Percentiles rank a stretch among this genome's conserved stretches.
phyloP scores from a whole-genome alignment of 1,140 invertebrate genomes.

The Conus ventricosus region DNA sequence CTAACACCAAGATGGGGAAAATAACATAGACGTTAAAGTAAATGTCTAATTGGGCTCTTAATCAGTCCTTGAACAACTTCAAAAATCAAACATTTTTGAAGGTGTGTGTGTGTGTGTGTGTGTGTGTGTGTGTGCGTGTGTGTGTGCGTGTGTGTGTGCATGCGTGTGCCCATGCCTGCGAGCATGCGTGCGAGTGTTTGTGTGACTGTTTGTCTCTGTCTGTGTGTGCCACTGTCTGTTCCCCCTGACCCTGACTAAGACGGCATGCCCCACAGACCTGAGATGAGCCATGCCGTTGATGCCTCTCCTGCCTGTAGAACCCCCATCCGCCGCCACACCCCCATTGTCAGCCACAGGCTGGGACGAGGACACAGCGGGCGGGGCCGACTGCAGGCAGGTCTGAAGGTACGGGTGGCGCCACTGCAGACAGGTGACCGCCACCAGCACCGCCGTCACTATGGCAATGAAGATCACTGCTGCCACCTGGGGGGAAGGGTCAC shows the following conservation, averaged over 20 bases:
- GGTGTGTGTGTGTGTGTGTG: no score
- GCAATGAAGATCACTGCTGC: conserved; percentile 23
- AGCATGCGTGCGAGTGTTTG: no score
- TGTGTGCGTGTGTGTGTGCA: no score
- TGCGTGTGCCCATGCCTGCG: no score
- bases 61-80: no score
- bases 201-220: no score
- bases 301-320: background rate
- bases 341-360: no score
- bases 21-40: no score
- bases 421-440: conserved; percentile 25
- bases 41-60: no score
- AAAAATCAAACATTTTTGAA: no score
- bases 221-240: background rate
- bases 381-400: background rate
- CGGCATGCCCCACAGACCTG: background rate
- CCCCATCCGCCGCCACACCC: background rate
- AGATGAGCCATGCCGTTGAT: background rate
- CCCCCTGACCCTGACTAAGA: background rate
- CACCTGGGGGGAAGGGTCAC: background rate
- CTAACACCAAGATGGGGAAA: no score
- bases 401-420: conserved; percentile 24
- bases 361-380: background rate
- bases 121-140: no score
- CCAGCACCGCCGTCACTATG: conserved; percentile 21